Conservation (phyloP, 2,113 vertebrate genomes). For the Vimba vimba region DNA sequence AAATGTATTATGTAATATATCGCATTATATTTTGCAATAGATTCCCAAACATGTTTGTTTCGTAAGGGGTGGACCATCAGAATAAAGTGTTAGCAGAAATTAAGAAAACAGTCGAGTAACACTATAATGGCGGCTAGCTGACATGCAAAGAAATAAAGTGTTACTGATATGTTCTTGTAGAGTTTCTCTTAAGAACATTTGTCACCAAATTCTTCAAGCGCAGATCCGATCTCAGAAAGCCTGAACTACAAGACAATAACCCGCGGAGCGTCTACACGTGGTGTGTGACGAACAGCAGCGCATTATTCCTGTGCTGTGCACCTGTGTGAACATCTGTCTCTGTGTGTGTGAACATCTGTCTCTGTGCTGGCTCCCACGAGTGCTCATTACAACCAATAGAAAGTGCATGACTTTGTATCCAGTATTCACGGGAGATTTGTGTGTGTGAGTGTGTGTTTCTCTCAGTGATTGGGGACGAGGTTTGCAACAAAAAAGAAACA, state of each 20-base stretch:
- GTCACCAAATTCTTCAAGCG: background rate
- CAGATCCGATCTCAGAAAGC: slow-evolving; percentile 35
- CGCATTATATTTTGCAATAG: too few species aligned
- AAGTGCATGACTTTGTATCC: slow-evolving; percentile 54
- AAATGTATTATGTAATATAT: too few species aligned
- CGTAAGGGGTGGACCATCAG: too few species aligned
- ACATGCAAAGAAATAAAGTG: too few species aligned
- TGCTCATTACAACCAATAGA: slow-evolving; percentile 77
- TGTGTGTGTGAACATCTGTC: slow-evolving; percentile 40
- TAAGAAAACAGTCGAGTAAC: too few species aligned
- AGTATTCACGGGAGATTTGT: slow-evolving; percentile 45
- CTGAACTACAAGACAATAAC: slow-evolving; percentile 72
- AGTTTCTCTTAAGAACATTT: slow-evolving; percentile 67
- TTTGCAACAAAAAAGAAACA: slow-evolving; percentile 29
- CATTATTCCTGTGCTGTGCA: slow-evolving; percentile 81
- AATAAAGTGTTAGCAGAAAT: too few species aligned
- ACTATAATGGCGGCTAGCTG: too few species aligned
- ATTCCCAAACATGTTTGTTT: too few species aligned
- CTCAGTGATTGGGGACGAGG: slow-evolving; percentile 23
- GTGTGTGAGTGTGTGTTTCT: slow-evolving; percentile 45
- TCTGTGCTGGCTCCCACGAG: slow-evolving; percentile 75
- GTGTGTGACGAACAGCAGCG: slow-evolving; percentile 73
- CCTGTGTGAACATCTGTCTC: slow-evolving; percentile 80
- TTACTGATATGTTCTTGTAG: slow-evolving; percentile 65
- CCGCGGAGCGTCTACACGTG: slow-evolving; percentile 75